Evolutionary conservation across 2,888 invertebrate genomes (phyloP).

Genomic region (Neelides folsomi): DNA sequence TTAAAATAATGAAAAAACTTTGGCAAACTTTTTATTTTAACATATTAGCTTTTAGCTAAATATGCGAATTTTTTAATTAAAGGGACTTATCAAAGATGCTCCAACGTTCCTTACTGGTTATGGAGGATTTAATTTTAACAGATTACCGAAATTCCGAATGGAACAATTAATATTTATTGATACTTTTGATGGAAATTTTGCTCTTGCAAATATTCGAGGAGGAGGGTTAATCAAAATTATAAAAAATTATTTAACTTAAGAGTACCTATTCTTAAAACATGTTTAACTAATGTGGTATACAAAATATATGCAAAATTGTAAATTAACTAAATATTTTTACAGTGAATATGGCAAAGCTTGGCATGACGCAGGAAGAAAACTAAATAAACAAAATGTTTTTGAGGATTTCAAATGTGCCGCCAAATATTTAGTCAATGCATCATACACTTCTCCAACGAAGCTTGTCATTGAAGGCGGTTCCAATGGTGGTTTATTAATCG

Average conservation of each 20-base stretch:
- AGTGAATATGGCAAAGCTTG: constrained; percentile 15
- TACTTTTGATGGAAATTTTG: constrained; percentile 10
- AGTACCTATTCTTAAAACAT: too few relatives aligned
- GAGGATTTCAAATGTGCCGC: constrained; percentile 91
- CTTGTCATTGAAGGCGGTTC: constrained; percentile 84
- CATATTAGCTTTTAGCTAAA: too few relatives aligned
- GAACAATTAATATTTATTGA: constrained; percentile 8
- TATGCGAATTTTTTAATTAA: background rate
- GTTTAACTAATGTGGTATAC: too few relatives aligned
- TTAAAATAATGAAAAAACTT: background rate
- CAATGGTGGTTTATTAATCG: constrained; percentile 89
- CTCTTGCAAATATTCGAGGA: constrained; percentile 9
- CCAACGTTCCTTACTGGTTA: constrained; percentile 8
- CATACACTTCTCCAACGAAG: constrained; percentile 59
- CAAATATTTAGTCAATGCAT: constrained; percentile 64
- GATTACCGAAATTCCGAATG: constrained; percentile 1
- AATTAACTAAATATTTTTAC: background rate
- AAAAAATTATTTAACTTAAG: too few relatives aligned
- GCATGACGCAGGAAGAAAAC: constrained; percentile 8
- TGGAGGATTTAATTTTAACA: constrained; percentile 9
- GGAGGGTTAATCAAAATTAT: constrained; percentile 8
- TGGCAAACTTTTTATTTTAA: background rate
- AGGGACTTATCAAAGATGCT: background rate
- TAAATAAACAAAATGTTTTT: constrained; percentile 67
- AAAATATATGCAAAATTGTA: too few relatives aligned